phyloP scores from a whole-genome alignment of 2,888 invertebrate species.

The Hydropsyche betteni region DNA sequence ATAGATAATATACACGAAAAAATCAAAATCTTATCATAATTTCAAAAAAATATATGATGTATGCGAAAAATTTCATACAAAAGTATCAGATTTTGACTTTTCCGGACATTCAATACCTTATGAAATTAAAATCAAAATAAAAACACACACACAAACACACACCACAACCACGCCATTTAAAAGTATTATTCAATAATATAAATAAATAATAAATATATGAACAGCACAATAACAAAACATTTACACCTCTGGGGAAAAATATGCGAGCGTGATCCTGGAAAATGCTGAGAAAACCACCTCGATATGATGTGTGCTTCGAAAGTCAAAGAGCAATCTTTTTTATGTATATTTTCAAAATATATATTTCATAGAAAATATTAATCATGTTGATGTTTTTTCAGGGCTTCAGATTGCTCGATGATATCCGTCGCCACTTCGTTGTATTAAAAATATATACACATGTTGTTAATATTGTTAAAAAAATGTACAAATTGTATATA shows the following conservation, averaged over 20 bases:
- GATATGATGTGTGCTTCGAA: background rate
- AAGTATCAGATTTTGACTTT: too few relatives aligned
- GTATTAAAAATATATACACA: slow-evolving; percentile 52
- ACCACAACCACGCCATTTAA: slow-evolving; percentile 2
- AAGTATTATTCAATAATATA: background rate
- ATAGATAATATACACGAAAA: too few relatives aligned
- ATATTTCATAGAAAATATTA: too few relatives aligned
- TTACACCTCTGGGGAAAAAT: slow-evolving; percentile 8
- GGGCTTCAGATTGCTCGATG: background rate
- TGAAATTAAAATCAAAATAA: background rate
- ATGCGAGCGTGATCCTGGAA: slow-evolving; percentile 16
- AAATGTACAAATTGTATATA: slow-evolving; percentile 13
- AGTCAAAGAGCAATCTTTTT: background rate
- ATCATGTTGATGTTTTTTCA: background rate
- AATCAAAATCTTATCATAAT: too few relatives aligned
- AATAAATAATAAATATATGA: too few relatives aligned
- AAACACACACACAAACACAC: slow-evolving; percentile 22
- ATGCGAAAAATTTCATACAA: too few relatives aligned
- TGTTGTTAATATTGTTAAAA: slow-evolving; percentile 31
- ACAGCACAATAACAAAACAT: background rate
- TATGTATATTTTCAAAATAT: too few relatives aligned
- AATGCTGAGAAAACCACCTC: slow-evolving; percentile 10
- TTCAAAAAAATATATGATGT: too few relatives aligned
- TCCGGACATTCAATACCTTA: too few relatives aligned
- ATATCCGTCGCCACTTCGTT: background rate